A percentile compares a stretch with the other conserved stretches of the same genome.
phyloP scores from a whole-genome alignment of 35 echinoderm and acorn worm species.

The Diadema setosum region DNA sequence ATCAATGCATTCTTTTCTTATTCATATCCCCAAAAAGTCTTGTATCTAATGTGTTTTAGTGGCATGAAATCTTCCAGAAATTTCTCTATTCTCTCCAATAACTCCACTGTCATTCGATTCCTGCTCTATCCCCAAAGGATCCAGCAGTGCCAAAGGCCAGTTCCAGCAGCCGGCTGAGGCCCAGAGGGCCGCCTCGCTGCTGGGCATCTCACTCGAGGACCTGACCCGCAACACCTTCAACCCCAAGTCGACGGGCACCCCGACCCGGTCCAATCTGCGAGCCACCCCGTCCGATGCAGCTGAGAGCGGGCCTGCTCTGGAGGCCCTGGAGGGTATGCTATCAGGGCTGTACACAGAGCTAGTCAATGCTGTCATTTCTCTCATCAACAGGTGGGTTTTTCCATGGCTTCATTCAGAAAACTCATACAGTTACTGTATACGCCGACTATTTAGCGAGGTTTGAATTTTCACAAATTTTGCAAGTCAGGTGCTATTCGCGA shows the following conservation, averaged over 20 bases:
- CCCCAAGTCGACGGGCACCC: constrained; percentile 52
- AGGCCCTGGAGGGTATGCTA: constrained; percentile 90
- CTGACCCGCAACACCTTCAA: constrained; percentile 79
- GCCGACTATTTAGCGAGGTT: too few relatives aligned
- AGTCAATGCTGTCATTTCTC: constrained; percentile 85
- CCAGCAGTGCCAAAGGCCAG: constrained; percentile 71
- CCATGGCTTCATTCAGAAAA: too few relatives aligned
- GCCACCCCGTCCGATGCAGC: constrained; percentile 13
- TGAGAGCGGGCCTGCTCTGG: constrained; percentile 24
- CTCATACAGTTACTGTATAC: too few relatives aligned
- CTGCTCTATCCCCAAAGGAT: constrained; percentile 24
- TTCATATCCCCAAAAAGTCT: too few relatives aligned
- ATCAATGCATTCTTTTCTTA: too few relatives aligned
- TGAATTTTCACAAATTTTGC: too few relatives aligned
- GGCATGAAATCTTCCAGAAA: background rate
- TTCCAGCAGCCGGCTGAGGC: constrained; percentile 81
- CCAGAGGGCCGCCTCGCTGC: constrained; percentile 75
- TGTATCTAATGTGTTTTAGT: background rate
- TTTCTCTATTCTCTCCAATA: background rate
- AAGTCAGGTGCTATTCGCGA: too few relatives aligned
- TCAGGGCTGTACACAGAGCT: constrained; percentile 87
- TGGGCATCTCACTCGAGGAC: constrained; percentile 73
- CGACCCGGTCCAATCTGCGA: constrained; percentile 40
- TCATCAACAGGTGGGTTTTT: constrained; percentile 81
- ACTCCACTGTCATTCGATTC: background rate